Evolutionary conservation across 2,797 vertebrate species (phyloP).

Genomic region (Darevskia nairensis): DNA sequence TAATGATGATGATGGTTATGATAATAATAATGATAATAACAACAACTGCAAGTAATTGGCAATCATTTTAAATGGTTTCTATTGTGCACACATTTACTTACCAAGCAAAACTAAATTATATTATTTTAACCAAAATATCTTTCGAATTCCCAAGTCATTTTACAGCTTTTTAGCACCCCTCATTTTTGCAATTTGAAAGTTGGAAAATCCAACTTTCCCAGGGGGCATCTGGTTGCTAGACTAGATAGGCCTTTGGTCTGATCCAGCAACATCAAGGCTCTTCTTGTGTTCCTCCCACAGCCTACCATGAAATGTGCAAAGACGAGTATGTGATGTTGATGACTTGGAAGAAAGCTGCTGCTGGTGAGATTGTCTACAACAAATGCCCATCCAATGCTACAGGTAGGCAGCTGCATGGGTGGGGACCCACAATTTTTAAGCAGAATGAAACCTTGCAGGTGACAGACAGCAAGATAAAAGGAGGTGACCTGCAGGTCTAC

Average conservation of each 20-base stretch:
- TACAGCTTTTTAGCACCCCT: too few relatives aligned
- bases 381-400: slow-evolving; percentile 97
- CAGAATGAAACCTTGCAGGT: neutral
- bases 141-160: too few relatives aligned
- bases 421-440: neutral
- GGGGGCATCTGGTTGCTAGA: neutral
- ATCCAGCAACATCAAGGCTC: neutral
- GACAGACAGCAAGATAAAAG: neutral
- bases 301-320: slow-evolving; percentile 94
- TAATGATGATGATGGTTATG: too few relatives aligned
- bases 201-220: too few relatives aligned
- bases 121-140: too few relatives aligned
- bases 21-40: too few relatives aligned
- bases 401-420: slow-evolving; percentile 77
- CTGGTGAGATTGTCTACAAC: slow-evolving; percentile 96
- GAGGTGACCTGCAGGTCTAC: neutral
- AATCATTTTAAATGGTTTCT: too few relatives aligned
- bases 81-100: too few relatives aligned
- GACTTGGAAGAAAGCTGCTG: slow-evolving; percentile 95
- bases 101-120: too few relatives aligned
- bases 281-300: slow-evolving; percentile 66
- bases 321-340: slow-evolving; percentile 90
- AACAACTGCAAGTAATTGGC: too few relatives aligned
- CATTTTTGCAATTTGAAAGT: too few relatives aligned
- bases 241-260: neutral